phyloP scores from a whole-genome alignment of 1,140 invertebrate genomes.

The Camponotus vicinus region DNA sequence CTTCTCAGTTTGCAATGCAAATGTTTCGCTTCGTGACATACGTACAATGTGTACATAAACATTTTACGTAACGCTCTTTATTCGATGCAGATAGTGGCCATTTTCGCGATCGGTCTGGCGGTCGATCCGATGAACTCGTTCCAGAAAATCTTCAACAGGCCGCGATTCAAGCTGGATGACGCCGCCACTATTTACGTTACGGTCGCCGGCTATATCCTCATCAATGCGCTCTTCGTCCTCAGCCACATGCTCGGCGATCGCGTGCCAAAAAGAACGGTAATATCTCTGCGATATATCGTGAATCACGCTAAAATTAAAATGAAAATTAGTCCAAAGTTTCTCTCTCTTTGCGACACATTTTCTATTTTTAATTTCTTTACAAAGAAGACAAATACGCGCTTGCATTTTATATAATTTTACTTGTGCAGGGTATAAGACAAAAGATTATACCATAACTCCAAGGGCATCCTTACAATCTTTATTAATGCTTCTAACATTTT shows the following conservation, averaged over 20 bases:
- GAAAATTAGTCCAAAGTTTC: background rate
- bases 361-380: background rate
- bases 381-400: background rate
- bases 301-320: conserved; percentile 21
- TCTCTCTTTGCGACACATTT: background rate
- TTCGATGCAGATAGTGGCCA: conserved; percentile 82
- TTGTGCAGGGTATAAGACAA: conserved; percentile 20
- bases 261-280: conserved; percentile 89
- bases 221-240: conserved; percentile 88
- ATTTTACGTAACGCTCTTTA: background rate
- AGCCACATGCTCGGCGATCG: conserved; percentile 88
- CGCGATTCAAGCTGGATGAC: conserved; percentile 86
- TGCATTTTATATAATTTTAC: background rate
- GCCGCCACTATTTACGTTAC: conserved; percentile 87
- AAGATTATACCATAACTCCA: conserved; percentile 10
- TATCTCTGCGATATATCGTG: background rate
- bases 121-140: conserved; percentile 87
- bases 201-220: conserved; percentile 88
- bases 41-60: too few relatives aligned
- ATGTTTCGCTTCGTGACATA: background rate
- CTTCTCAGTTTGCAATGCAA: too few relatives aligned
- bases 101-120: conserved; percentile 86
- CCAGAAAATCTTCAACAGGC: conserved; percentile 78
- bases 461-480: background rate
- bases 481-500: conserved; percentile 11